These are phyloP conservation scores for Pangasius mekongensis DNA, from an alignment of 2,797 vertebrate genomes.

Conservation along the genomic window DNA sequence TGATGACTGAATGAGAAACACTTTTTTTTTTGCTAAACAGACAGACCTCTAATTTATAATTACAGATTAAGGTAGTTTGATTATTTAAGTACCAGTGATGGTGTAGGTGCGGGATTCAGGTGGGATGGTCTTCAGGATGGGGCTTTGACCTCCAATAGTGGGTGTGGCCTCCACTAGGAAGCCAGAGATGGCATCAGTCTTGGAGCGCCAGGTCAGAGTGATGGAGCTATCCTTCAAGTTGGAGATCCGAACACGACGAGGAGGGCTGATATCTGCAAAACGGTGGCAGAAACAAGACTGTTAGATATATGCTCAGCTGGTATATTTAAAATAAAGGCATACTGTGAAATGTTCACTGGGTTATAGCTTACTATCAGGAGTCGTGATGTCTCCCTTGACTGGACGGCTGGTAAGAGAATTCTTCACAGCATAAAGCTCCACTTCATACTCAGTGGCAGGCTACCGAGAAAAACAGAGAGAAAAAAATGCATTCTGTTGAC, in stretches of 20 bases:
- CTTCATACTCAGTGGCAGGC: constrained; percentile 93
- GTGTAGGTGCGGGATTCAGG: constrained; percentile 82
- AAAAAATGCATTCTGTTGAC: not conserved
- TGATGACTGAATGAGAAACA: not conserved
- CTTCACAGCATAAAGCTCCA: constrained; percentile 90
- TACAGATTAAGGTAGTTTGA: not conserved
- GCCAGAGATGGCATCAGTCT: constrained; percentile 89
- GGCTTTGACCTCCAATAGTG: constrained; percentile 70
- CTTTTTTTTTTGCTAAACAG: not conserved
- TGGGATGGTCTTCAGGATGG: constrained; percentile 82
- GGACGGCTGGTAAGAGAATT: constrained; percentile 90
- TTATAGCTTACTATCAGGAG: constrained; percentile 87
- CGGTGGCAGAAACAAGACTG: not conserved
- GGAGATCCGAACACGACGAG: constrained; percentile 88
- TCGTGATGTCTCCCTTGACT: constrained; percentile 84
- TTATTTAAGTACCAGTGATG: constrained; percentile 81
- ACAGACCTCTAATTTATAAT: not conserved
- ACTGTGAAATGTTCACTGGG: not conserved
- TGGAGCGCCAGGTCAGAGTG: constrained; percentile 92
- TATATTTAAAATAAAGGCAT: not conserved
- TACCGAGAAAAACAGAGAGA: constrained; percentile 58
- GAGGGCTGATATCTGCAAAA: constrained; percentile 86
- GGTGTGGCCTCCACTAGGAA: constrained; percentile 90
- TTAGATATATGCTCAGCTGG: not conserved
- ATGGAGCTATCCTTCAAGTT: constrained; percentile 90